phyloP scores from a whole-genome alignment of 2,113 vertebrate species.

The Gobiocypris rarus region DNA sequence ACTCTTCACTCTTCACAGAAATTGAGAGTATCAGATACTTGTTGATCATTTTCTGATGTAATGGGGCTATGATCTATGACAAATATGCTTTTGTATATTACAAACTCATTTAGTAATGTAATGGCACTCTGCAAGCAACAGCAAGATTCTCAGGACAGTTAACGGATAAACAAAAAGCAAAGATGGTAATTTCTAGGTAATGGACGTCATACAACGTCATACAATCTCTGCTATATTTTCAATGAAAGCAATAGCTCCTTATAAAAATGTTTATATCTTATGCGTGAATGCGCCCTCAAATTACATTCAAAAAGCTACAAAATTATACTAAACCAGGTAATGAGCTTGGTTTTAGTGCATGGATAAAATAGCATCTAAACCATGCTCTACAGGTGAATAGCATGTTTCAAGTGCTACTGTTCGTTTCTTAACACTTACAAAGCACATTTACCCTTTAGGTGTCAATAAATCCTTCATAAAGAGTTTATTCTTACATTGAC shows the following conservation, averaged over 20 bases:
- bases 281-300: background rate
- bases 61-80: background rate
- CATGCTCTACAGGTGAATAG: background rate
- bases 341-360: background rate
- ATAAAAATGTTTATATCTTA: background rate
- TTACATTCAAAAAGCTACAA: background rate
- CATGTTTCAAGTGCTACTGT: constrained; percentile 24
- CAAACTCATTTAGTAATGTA: background rate
- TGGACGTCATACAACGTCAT: background rate
- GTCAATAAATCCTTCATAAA: background rate
- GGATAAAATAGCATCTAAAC: constrained; percentile 7
- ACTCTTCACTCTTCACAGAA: background rate
- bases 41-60: background rate
- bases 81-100: background rate
- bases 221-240: constrained; percentile 2
- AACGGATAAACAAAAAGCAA: constrained; percentile 31
- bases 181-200: background rate
- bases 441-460: background rate
- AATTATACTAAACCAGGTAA: background rate
- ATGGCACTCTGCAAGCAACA: background rate
- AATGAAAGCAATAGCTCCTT: background rate
- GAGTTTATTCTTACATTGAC: constrained; percentile 1
- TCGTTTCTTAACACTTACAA: constrained; percentile 18
- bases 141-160: too few species aligned
- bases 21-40: background rate